Evolutionary conservation across 2,797 vertebrate species (phyloP), one percentile per base, ranked within the genome.

Genomic region (Selene dorsalis): DNA sequence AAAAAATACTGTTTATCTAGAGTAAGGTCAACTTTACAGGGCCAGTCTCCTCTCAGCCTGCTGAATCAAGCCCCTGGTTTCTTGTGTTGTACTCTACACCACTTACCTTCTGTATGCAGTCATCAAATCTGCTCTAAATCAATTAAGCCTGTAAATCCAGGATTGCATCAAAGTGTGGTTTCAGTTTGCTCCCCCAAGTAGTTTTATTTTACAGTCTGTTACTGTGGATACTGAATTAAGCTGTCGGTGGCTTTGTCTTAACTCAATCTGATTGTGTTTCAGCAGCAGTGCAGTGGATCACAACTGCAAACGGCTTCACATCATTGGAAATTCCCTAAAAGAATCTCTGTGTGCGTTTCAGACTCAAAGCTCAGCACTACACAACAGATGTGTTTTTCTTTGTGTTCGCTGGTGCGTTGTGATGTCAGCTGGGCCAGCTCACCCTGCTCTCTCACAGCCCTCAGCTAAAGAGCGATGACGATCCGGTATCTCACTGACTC

Each of bases 401-500:
- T 89, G 68, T 84, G 69, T 43, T 69, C 38, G 1, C 63, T 47
- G 41, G 53, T 69, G 70, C 12, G 8, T 85, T 87, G 78, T 72
- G 58, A 81, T 79, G 86, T 83, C 68, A 68, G 79, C 81, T 82
- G 76, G 16, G 8, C 26, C 72, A 50, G 52, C 78, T 90, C 3
- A 55, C 60, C 14, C 71, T 75, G 75, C 41, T 70, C 83, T 83
- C 80, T 80, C 74, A 58, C 65, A 69, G 82, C 68, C 41, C 6
- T 62, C 63, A 53, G 75, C 66, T 65, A 9, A 69, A 79, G 41
- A 81, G 56, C 22, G 71, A 77, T 68, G 84, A 83, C n/a, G 35
- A 62, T 79, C 72, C 48, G 77, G 70, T 77, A 80, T 90, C 84
- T 77, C 2, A 58, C 72, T 89, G 91, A 89, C 79, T 92, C 90